Conservation (phyloP, 2,797 vertebrate genomes). For the Enoplosus armatus region DNA sequence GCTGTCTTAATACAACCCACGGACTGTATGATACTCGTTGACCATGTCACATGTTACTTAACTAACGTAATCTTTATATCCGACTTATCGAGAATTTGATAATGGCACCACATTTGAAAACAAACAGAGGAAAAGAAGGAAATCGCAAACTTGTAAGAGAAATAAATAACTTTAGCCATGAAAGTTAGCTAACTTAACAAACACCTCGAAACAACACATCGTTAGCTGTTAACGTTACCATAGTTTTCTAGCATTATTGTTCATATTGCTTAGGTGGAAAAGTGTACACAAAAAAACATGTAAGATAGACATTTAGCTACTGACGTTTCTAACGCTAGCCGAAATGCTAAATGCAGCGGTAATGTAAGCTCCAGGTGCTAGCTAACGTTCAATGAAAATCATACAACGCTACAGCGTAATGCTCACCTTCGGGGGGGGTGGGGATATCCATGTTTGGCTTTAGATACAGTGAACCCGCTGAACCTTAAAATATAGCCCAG, state of each 20-base stretch:
- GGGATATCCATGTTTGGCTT: slow-evolving; percentile 79
- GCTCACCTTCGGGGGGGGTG: slow-evolving; percentile 82
- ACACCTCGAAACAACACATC: background rate
- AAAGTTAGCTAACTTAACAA: background rate
- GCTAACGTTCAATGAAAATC: slow-evolving; percentile 19
- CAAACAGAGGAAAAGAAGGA: background rate
- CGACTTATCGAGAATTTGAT: background rate
- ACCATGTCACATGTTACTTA: background rate
- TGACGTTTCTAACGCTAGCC: background rate
- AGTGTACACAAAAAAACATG: accelerated
- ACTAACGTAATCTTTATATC: background rate
- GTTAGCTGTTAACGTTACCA: too few relatives aligned
- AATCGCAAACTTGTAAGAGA: background rate
- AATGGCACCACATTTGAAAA: background rate
- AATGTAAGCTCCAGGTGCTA: slow-evolving; percentile 4
- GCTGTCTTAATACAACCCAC: background rate
- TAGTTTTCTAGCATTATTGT: background rate
- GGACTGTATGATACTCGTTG: background rate
- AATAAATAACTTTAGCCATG: background rate
- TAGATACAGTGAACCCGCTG: slow-evolving; percentile 8
- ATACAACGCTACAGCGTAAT: background rate
- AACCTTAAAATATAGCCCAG: background rate
- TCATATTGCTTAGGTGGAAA: background rate
- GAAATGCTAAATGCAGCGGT: background rate
- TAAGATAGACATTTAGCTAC: background rate